Conservation (phyloP, 2,113 vertebrate species). For the Phoxinus phoxinus region DNA sequence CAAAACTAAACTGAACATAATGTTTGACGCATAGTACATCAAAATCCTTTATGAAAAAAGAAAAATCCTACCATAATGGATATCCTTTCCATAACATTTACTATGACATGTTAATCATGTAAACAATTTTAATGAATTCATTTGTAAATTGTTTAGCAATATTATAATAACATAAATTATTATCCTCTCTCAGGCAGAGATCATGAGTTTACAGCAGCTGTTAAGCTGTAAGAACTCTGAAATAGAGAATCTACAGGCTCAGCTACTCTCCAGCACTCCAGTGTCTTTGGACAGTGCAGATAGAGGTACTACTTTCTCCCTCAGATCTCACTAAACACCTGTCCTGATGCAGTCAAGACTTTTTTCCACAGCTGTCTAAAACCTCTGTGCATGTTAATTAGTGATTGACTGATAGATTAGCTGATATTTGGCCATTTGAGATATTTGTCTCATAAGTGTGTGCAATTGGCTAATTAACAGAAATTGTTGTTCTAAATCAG, state of each 20-base stretch:
- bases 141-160: neutral
- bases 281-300: conserved; percentile 80
- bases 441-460: neutral
- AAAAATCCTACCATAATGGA: neutral
- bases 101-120: neutral
- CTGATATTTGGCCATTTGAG: neutral
- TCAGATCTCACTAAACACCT: neutral
- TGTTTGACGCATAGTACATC: no score
- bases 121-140: neutral
- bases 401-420: neutral
- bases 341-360: neutral
- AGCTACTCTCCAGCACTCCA: conserved; percentile 82
- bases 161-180: neutral
- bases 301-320: conserved; percentile 79
- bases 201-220: conserved; percentile 90
- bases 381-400: neutral
- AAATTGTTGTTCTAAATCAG: no score
- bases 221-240: conserved; percentile 89
- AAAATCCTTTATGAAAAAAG: no score
- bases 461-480: neutral
- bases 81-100: neutral
- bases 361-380: neutral
- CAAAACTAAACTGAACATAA: no score
- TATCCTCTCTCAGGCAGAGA: conserved; percentile 81
- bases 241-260: conserved; percentile 89